Conservation (phyloP, 2,888 invertebrate species). For the Coecobrya sp. region DNA sequence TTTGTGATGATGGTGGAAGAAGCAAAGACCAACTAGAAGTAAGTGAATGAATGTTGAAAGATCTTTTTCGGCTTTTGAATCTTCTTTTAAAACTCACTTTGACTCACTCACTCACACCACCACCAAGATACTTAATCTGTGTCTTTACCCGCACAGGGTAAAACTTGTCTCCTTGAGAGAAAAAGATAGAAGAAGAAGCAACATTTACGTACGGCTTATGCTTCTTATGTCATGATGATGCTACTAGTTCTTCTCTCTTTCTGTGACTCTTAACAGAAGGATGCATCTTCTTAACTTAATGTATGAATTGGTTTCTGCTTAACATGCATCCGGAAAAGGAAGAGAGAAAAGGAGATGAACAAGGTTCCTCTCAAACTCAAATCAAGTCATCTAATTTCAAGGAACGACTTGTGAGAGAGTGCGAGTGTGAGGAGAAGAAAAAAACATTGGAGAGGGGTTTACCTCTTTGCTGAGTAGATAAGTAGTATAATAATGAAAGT, state of each 20-base stretch:
- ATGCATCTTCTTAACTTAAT: slow-evolving; percentile 73
- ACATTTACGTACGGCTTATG: slow-evolving; percentile 69
- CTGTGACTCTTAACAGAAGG: slow-evolving; percentile 75
- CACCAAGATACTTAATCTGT: slow-evolving; percentile 73
- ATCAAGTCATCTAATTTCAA: slow-evolving; percentile 80
- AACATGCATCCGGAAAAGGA: slow-evolving; percentile 77
- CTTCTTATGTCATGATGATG: slow-evolving; percentile 52
- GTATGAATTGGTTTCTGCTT: slow-evolving; percentile 79
- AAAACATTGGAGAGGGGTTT: slow-evolving; percentile 28
- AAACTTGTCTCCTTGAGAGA: slow-evolving; percentile 73
- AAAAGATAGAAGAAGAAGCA: slow-evolving; percentile 57
- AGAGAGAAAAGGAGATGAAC: slow-evolving; percentile 76
- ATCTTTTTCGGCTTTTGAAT: slow-evolving; percentile 77
- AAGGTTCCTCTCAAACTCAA: slow-evolving; percentile 79
- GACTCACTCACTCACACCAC: slow-evolving; percentile 54
- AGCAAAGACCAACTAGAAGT: slow-evolving; percentile 41
- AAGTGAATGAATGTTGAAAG: slow-evolving; percentile 76
- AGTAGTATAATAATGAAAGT: slow-evolving; percentile 42
- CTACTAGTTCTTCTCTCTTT: slow-evolving; percentile 36
- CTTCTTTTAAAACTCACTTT: slow-evolving; percentile 79
- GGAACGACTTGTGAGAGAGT: slow-evolving; percentile 63
- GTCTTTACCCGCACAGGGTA: slow-evolving; percentile 61
- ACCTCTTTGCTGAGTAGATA: slow-evolving; percentile 61
- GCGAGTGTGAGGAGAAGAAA: slow-evolving; percentile 7
- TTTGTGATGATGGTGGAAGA: slow-evolving; percentile 17